phyloP scores from a whole-genome alignment of 2,888 invertebrate genomes.

The Pyrochroa serraticornis region DNA sequence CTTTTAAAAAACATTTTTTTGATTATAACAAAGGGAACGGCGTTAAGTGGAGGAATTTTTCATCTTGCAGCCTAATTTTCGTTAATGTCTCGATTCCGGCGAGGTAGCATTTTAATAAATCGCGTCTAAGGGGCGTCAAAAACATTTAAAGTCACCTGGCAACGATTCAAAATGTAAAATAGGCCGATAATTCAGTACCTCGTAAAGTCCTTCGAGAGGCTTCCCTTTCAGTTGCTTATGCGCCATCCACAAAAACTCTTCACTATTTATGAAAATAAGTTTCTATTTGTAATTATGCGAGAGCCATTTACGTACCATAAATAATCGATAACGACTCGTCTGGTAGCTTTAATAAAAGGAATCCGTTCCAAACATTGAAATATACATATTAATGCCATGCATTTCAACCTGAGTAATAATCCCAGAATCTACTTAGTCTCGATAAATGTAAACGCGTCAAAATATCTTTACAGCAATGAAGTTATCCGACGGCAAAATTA shows the following conservation, averaged over 20 bases:
- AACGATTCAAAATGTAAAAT: slow-evolving; percentile 31
- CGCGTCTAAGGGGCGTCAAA: too few relatives aligned
- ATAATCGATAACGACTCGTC: slow-evolving; percentile 30
- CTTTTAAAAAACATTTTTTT: too few relatives aligned
- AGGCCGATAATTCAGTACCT: slow-evolving; percentile 29
- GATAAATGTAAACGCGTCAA: not conserved
- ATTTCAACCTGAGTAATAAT: slow-evolving; percentile 25
- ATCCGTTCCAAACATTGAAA: slow-evolving; percentile 35
- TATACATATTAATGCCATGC: slow-evolving; percentile 34
- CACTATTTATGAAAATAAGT: slow-evolving; percentile 36
- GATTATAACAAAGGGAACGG: too few relatives aligned
- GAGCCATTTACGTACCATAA: slow-evolving; percentile 34
- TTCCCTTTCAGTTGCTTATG: slow-evolving; percentile 21
- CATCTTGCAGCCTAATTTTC: too few relatives aligned
- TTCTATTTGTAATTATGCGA: slow-evolving; percentile 37
- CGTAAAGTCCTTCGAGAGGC: slow-evolving; percentile 20
- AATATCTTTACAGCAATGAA: slow-evolving; percentile 9
- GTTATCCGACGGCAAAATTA: slow-evolving; percentile 22
- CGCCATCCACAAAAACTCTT: slow-evolving; percentile 10
- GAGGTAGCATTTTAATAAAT: too few relatives aligned
- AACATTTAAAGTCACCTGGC: slow-evolving; percentile 18
- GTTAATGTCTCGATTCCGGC: too few relatives aligned
- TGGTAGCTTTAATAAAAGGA: slow-evolving; percentile 36
- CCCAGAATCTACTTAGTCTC: slow-evolving; percentile 9
- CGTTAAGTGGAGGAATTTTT: too few relatives aligned